phyloP scores from a whole-genome alignment of 1,140 invertebrate genomes.

The Trinorchestia longiramus region DNA sequence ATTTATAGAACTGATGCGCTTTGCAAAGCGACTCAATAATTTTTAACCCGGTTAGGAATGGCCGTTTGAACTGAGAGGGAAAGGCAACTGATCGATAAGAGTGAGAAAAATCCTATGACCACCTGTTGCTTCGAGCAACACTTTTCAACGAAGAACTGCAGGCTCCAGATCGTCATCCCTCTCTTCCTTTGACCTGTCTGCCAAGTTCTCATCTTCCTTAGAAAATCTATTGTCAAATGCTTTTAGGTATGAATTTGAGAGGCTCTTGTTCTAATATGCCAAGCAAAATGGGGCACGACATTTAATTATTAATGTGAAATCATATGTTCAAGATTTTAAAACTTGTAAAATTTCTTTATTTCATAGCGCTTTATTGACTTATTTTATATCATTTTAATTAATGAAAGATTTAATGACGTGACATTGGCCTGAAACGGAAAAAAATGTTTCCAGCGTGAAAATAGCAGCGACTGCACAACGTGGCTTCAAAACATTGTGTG shows the following conservation, averaged over 20 bases:
- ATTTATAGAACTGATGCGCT: not conserved
- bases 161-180: not conserved
- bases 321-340: not conserved
- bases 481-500: not conserved
- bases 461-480: not conserved
- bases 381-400: not conserved
- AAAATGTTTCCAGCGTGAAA: not conserved
- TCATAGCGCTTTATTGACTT: not conserved
- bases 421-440: not conserved
- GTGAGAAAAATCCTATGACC: not conserved
- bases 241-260: not conserved
- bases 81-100: constrained; percentile 34
- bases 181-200: not conserved
- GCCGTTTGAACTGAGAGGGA: constrained; percentile 5
- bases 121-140: constrained; percentile 2
- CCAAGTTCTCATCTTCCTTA: not conserved
- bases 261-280: not conserved
- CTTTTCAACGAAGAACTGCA: not conserved
- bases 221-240: not conserved
- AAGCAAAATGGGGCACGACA: not conserved
- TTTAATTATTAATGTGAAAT: not conserved
- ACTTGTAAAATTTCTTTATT: not conserved
- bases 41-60: not conserved
- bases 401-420: not conserved
- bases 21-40: not conserved